Conservation (phyloP, 37 sponge, comb jelly and placozoan species). For the Halichondria panicea region DNA sequence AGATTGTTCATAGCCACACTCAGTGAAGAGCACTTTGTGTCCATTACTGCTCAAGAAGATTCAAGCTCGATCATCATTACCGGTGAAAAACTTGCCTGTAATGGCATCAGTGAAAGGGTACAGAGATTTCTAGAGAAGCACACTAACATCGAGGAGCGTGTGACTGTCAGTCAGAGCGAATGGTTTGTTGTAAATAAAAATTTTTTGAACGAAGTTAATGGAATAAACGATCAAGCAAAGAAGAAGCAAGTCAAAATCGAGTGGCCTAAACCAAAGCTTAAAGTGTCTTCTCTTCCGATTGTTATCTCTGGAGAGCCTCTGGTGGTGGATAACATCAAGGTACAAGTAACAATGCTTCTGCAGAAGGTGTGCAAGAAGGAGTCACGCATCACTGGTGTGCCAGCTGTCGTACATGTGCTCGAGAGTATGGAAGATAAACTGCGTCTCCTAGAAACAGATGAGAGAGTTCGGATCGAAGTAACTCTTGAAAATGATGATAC, state of each 20-base stretch:
- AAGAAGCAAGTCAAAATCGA: background rate
- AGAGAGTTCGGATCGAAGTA: background rate
- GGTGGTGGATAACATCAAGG: constrained; percentile 16
- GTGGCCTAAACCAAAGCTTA: background rate
- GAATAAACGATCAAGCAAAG: constrained; percentile 3
- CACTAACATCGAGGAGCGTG: background rate
- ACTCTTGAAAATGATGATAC: background rate
- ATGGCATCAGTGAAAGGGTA: constrained; percentile 5
- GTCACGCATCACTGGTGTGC: background rate
- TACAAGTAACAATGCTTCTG: constrained; percentile 1
- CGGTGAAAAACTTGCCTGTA: background rate
- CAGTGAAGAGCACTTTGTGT: constrained; percentile 7
- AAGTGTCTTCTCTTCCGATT: background rate
- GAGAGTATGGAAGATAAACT: constrained; percentile 13
- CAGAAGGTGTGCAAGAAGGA: constrained; percentile 2
- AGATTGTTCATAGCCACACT: background rate
- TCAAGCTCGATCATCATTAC: background rate
- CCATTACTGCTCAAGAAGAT: background rate
- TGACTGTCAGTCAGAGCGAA: background rate
- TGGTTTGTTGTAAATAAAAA: constrained; percentile 8
- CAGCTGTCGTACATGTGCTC: constrained; percentile 9
- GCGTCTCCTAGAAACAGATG: background rate
- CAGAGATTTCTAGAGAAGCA: constrained; percentile 10
- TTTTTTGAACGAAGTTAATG: background rate
- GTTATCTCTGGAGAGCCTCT: constrained; percentile 18